Conservation (phyloP, 2,888 invertebrate genomes). For the Geophilus truncorum region DNA sequence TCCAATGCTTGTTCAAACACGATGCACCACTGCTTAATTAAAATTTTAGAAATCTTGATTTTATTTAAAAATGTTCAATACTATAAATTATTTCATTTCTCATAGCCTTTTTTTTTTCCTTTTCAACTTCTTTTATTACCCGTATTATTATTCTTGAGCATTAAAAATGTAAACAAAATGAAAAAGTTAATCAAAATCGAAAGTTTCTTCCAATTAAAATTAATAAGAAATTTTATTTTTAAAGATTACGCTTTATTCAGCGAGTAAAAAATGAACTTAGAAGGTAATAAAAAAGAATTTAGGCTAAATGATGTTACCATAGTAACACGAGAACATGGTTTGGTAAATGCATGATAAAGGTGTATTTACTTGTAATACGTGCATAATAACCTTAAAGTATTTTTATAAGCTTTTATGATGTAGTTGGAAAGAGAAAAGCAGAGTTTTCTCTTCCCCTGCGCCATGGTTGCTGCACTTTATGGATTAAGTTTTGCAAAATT, state of each 20-base stretch:
- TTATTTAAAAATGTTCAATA: background rate
- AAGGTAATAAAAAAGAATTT: background rate
- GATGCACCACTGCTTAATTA: too few species aligned
- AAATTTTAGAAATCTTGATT: background rate
- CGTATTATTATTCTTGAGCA: background rate
- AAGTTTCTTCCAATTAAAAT: background rate
- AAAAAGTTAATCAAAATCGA: too few species aligned
- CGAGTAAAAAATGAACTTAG: background rate
- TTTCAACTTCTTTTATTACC: background rate
- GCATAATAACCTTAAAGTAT: constrained; percentile 8
- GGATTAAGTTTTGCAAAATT: constrained; percentile 27
- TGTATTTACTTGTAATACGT: constrained; percentile 17
- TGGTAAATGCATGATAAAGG: background rate
- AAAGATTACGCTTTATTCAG: background rate
- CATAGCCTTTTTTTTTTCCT: background rate
- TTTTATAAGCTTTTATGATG: constrained; percentile 21
- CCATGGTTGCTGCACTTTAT: constrained; percentile 21
- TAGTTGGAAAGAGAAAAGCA: background rate
- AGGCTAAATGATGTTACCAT: background rate
- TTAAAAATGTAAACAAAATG: background rate
- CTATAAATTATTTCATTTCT: background rate
- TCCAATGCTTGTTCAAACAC: too few species aligned
- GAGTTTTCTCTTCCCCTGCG: constrained; percentile 3
- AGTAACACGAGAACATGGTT: background rate
- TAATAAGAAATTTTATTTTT: background rate